A percentile compares a stretch with the other conserved stretches of the same genome.
Conservation (phyloP, 2,113 vertebrate genomes). For the Microtus ochrogaster region DNA sequence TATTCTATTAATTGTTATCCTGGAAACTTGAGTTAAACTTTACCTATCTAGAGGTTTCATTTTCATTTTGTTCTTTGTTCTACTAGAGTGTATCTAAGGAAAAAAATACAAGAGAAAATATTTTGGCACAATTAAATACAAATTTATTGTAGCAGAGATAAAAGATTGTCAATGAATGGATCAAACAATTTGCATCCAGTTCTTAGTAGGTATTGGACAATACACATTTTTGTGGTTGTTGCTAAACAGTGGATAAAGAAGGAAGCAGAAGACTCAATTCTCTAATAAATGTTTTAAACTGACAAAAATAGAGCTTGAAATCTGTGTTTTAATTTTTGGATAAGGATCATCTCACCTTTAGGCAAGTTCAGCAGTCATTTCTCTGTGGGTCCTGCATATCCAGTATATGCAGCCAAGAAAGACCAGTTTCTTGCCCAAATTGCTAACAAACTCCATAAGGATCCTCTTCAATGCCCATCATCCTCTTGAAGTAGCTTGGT, state of each 20-base stretch:
- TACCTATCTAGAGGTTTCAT: neutral
- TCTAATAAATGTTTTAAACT: constrained; percentile 26
- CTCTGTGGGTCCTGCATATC: too few species aligned
- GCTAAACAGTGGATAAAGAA: constrained; percentile 49
- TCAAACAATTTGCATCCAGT: constrained; percentile 27
- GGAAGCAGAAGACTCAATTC: neutral
- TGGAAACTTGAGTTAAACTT: neutral
- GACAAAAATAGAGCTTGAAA: constrained; percentile 17
- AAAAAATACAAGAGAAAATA: neutral
- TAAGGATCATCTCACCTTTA: neutral
- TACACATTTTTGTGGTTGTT: neutral
- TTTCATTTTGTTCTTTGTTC: neutral
- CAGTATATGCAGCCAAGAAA: too few species aligned
- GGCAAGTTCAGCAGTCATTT: too few species aligned
- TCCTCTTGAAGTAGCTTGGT: too few species aligned
- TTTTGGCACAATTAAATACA: neutral
- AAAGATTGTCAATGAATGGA: constrained; percentile 26
- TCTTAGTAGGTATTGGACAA: neutral
- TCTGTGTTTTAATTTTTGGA: neutral
- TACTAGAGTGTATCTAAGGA: neutral
- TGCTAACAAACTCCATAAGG: too few species aligned
- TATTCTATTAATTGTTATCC: neutral
- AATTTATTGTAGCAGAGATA: neutral
- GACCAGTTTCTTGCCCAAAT: too few species aligned
- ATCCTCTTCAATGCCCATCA: too few species aligned